These are phyloP conservation scores for Eristalis arbustorum DNA, from an alignment of 2,888 invertebrate species.

Conservation along the genomic window DNA sequence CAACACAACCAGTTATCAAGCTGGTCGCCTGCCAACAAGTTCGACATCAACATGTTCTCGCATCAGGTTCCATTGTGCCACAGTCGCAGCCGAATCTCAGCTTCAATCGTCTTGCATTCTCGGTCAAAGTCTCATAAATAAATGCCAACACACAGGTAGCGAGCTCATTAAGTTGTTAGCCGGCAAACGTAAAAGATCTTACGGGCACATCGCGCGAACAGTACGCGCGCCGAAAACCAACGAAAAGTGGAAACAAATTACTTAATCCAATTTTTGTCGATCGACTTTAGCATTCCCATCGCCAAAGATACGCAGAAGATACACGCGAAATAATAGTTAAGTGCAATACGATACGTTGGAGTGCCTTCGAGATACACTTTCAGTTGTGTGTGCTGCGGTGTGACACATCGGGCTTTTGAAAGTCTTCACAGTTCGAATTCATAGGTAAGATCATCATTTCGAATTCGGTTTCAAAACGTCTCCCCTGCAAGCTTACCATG, in stretches of 20 bases:
- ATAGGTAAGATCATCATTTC: not conserved
- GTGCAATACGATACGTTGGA: not conserved
- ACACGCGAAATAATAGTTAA: not conserved
- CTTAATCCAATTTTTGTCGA: not conserved
- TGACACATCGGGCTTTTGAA: not conserved
- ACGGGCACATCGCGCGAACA: not conserved
- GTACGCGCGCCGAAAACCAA: not conserved
- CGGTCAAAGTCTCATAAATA: conserved; percentile 52
- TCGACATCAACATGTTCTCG: not conserved
- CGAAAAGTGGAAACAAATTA: not conserved
- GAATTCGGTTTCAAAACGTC: conserved; percentile 24
- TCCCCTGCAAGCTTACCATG: conserved; percentile 18
- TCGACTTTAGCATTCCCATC: not conserved
- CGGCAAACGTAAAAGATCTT: conserved; percentile 50
- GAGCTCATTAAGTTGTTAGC: conserved; percentile 52
- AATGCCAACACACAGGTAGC: conserved; percentile 35
- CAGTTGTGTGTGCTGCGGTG: not conserved
- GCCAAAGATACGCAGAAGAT: not conserved
- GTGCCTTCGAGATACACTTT: not conserved
- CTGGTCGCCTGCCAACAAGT: not conserved
- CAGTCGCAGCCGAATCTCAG: conserved; percentile 1
- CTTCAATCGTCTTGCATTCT: conserved; percentile 23
- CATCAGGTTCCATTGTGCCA: not conserved
- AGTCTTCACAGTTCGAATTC: not conserved
- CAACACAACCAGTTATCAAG: not conserved